phyloP scores from a whole-genome alignment of 30 jellyfish, hydroid and myxozoan genomes.

The Hydractinia echinata region DNA sequence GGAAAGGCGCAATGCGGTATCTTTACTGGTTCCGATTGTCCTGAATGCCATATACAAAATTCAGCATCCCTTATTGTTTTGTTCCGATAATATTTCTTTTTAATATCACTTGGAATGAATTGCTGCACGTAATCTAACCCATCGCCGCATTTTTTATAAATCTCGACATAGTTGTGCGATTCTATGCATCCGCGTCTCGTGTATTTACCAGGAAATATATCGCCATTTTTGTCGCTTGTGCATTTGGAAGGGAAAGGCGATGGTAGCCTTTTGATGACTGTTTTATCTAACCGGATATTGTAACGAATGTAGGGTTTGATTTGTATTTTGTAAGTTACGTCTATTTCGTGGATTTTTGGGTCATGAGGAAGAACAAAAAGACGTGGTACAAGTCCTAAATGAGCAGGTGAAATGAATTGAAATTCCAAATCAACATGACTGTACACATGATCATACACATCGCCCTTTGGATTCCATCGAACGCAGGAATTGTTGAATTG shows the following conservation, averaged over 20 bases:
- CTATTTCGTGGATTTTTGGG: constrained; percentile 15
- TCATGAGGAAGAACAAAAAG: constrained; percentile 16
- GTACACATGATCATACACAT: constrained; percentile 12
- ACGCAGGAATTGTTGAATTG: constrained; percentile 20
- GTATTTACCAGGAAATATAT: constrained; percentile 20
- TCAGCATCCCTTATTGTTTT: constrained; percentile 15
- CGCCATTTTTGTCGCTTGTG: background rate
- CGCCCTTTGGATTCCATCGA: background rate
- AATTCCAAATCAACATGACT: constrained; percentile 18
- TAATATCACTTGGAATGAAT: constrained; percentile 3
- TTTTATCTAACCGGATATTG: constrained; percentile 11
- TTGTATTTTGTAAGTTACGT: constrained; percentile 9
- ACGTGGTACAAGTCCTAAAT: background rate
- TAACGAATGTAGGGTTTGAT: background rate
- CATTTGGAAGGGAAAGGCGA: constrained; percentile 16
- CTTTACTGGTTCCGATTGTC: constrained; percentile 4
- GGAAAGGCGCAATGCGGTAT: constrained; percentile 8
- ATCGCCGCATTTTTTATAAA: constrained; percentile 25
- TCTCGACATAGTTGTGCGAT: constrained; percentile 26
- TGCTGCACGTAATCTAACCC: constrained; percentile 13
- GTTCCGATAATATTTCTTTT: background rate
- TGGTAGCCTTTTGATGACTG: constrained; percentile 6
- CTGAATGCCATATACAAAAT: constrained; percentile 11
- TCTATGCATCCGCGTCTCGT: constrained; percentile 22
- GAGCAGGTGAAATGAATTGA: background rate